Percentiles rank a stretch among this genome's conserved stretches.
Evolutionary conservation across 1,140 invertebrate genomes (phyloP).

Genomic region (Probaryconus sp.): DNA sequence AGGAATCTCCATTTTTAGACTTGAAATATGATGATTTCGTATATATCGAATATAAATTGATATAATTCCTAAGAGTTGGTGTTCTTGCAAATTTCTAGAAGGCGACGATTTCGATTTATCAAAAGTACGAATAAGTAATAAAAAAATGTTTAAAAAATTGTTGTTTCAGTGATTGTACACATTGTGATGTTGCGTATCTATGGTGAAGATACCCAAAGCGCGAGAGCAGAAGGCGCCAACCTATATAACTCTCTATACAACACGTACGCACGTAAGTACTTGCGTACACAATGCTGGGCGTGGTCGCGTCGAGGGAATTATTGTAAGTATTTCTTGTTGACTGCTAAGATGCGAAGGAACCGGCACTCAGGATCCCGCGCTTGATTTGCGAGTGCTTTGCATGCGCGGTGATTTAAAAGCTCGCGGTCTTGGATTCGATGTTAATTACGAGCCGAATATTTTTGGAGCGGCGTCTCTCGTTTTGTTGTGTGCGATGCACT

Average conservation of each 20-base stretch:
- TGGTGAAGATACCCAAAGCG: constrained; percentile 67
- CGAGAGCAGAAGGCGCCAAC: constrained; percentile 63
- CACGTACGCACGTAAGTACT: constrained; percentile 60
- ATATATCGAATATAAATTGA: too few relatives aligned
- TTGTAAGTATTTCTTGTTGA: constrained; percentile 65
- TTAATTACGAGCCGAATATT: constrained; percentile 46
- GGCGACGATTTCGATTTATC: too few relatives aligned
- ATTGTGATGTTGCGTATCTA: constrained; percentile 62
- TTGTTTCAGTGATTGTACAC: too few relatives aligned
- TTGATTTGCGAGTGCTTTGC: constrained; percentile 50
- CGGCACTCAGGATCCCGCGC: constrained; percentile 19
- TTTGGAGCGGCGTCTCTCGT: constrained; percentile 7
- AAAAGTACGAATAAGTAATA: too few relatives aligned
- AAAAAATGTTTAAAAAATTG: too few relatives aligned
- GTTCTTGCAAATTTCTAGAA: too few relatives aligned
- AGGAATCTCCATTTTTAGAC: too few relatives aligned
- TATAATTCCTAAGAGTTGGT: too few relatives aligned
- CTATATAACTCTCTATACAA: constrained; percentile 57
- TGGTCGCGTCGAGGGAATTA: constrained; percentile 65
- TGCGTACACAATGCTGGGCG: constrained; percentile 71
- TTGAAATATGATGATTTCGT: too few relatives aligned
- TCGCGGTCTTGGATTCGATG: constrained; percentile 8
- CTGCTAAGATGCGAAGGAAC: constrained; percentile 38
- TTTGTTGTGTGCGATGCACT: constrained; percentile 26
- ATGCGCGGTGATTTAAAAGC: constrained; percentile 34